Percentiles rank a stretch among this genome's conserved stretches.
phyloP scores from a whole-genome alignment of 2,888 invertebrate species.

The Spodoptera littoralis region DNA sequence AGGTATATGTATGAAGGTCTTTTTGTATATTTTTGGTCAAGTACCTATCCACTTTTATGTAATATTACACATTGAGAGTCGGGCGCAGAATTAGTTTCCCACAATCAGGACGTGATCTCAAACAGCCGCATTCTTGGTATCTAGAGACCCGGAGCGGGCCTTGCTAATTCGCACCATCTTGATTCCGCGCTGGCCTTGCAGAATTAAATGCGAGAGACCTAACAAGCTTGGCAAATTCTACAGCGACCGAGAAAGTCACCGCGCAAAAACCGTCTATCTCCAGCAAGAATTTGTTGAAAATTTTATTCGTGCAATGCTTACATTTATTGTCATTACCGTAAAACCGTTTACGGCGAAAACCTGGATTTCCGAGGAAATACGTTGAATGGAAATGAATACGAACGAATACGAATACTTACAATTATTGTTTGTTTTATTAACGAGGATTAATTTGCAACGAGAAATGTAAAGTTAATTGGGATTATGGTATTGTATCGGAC shows the following conservation, averaged over 20 bases:
- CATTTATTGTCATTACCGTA: conserved; percentile 15
- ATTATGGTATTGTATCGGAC: conserved; percentile 1
- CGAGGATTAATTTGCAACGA: conserved; percentile 6
- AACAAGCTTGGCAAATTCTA: conserved; percentile 22
- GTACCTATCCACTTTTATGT: too few relatives aligned
- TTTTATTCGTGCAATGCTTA: conserved; percentile 10
- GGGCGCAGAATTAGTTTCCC: not conserved
- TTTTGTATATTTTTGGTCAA: too few relatives aligned
- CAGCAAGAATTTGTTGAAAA: conserved; percentile 1
- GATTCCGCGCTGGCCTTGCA: conserved; percentile 32
- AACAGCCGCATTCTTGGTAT: conserved; percentile 3
- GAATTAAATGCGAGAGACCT: conserved; percentile 28
- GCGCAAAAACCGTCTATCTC: conserved; percentile 2
- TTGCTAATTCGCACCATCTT: conserved; percentile 30
- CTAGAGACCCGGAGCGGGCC: conserved; percentile 14
- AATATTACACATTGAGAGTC: too few relatives aligned
- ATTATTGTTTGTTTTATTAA: conserved; percentile 6
- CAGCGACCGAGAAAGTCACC: not conserved
- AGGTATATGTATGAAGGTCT: not conserved
- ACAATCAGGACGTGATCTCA: not conserved
- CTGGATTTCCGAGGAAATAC: conserved; percentile 6
- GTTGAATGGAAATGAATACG: not conserved
- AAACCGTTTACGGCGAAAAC: conserved; percentile 5
- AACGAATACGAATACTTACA: not conserved
- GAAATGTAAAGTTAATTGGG: conserved; percentile 4